phyloP scores from a whole-genome alignment of 2,113 vertebrate species.

The Malurus melanocephalus region DNA sequence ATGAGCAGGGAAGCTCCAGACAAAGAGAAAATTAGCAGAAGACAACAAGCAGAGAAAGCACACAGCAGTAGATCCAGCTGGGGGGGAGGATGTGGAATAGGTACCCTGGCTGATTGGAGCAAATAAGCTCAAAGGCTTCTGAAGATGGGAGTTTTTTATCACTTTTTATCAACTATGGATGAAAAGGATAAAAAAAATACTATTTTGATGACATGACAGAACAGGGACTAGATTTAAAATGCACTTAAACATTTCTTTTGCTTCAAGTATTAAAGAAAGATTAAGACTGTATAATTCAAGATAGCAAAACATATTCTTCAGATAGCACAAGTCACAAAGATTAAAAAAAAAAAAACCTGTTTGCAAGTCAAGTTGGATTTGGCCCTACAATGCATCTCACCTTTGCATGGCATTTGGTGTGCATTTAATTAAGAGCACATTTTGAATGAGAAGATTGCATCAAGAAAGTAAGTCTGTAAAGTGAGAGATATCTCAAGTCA shows the following conservation, averaged over 20 bases:
- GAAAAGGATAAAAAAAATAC: background rate
- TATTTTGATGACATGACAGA: background rate
- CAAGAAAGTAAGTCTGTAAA: background rate
- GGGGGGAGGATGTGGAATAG: background rate
- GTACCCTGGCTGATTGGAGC: background rate
- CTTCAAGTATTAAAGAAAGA: background rate
- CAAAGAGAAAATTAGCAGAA: conserved; percentile 8
- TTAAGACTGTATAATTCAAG: background rate
- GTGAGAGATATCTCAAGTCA: background rate
- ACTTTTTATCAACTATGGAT: background rate
- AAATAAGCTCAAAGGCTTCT: background rate
- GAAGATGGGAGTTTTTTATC: rapidly evolving
- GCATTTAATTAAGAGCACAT: background rate
- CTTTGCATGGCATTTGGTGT: background rate
- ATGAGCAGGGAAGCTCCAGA: background rate
- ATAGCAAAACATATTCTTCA: background rate
- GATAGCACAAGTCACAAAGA: background rate
- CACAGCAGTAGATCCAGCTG: background rate
- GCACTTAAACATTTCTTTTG: background rate
- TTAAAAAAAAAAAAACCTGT: background rate
- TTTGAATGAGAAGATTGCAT: background rate
- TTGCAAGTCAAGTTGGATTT: background rate
- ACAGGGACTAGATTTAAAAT: background rate
- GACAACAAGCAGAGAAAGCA: background rate
- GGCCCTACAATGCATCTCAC: background rate